Evolutionary conservation across 1,140 invertebrate species (phyloP), one percentile per base, ranked within the genome.

Genomic region (Oryctes rhinoceros): DNA sequence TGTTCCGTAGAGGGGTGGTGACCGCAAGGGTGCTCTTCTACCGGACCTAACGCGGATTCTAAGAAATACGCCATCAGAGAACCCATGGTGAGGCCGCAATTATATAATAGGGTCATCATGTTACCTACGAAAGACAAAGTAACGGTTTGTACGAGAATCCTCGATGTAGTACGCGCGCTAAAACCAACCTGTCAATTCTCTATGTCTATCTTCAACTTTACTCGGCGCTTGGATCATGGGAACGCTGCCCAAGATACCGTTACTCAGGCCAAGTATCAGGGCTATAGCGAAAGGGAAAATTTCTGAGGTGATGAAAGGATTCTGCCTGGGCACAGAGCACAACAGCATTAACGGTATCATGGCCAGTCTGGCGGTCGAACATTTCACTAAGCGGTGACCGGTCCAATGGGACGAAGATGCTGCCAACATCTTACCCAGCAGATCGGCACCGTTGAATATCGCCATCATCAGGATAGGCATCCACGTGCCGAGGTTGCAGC

Each of bases 401-500:
- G 93, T 94, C 94, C 95, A 96, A 47, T 95, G 92, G 84, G 94
- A 94, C 0, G 92, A 93, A 83, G 95, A 91, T 5, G 94, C 92
- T 13, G 95, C 94, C n/a, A 96, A 87, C 80, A 96, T 92, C 93
- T 96, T 87, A 11, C 82, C 96, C 80, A 96, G 89, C 7, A 97
- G 91, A 89, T 97, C 96, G 67, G 94, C 93, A 1, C 93, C 90
- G 85, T 97, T 97, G 84, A 97, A 97, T 0, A 93, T 90, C 9
- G 95, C 93, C 95, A 98, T 97, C 39, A 98, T 88, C 15, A 97
- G 90, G 2, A 97, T 95, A 0, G 96, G 96, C 95, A 97, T 96
- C 96, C 96, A 97, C 1, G 92, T 92, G 7, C 92, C 92, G 35
- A 96, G 92, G 24, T 90, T 91, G 84, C 96, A 97, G 47, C 94